These are phyloP conservation scores for Rhea pennata DNA, from an alignment of 2,113 vertebrate species.

Conservation along the genomic window DNA sequence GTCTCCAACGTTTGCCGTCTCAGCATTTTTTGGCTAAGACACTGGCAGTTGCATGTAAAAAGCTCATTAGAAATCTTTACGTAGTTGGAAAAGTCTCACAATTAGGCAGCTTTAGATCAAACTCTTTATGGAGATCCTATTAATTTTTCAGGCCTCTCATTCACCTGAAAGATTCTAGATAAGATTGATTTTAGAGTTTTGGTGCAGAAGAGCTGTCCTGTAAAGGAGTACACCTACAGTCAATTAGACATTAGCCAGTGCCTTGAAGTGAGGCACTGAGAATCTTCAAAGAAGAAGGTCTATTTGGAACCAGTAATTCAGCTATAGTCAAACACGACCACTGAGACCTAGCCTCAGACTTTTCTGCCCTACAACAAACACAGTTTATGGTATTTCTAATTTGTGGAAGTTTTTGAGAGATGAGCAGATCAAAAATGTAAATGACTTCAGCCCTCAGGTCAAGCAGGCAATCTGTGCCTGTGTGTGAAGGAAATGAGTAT, in stretches of 20 bases:
- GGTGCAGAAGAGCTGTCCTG: background rate
- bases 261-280: constrained; percentile 29
- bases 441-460: constrained; percentile 59
- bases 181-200: background rate
- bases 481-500: constrained; percentile 55
- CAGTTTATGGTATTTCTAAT: constrained; percentile 48
- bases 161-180: background rate
- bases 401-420: constrained; percentile 51
- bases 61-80: background rate
- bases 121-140: background rate
- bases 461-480: constrained; percentile 64
- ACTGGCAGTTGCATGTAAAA: background rate
- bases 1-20: background rate
- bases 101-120: background rate
- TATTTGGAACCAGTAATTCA: constrained; percentile 20
- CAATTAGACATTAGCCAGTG: constrained; percentile 6
- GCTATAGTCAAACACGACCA: background rate
- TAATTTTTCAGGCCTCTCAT: background rate
- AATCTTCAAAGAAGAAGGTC: constrained; percentile 32
- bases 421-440: constrained; percentile 65
- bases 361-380: constrained; percentile 31
- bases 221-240: constrained; percentile 14
- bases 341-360: background rate
- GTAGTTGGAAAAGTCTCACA: background rate
- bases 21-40: background rate